phyloP scores from a whole-genome alignment of 2,797 vertebrate species.

The Apodemus agrarius region DNA sequence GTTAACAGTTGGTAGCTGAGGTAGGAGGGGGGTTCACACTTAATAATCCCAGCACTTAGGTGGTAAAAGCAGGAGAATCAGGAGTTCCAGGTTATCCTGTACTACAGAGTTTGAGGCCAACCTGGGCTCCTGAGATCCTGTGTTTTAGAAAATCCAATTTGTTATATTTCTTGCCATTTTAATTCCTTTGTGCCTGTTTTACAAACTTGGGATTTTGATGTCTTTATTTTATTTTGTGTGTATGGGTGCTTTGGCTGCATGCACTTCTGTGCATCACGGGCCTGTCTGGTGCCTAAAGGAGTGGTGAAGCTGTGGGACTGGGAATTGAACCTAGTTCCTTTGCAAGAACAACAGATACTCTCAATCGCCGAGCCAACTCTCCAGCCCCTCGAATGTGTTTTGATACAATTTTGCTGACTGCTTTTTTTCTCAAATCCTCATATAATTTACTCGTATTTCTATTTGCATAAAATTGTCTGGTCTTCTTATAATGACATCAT shows the following conservation, averaged over 20 bases:
- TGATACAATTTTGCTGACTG: not conserved
- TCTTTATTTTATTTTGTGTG: not conserved
- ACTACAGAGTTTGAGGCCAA: not conserved
- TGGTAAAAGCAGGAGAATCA: not conserved
- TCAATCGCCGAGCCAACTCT: not conserved
- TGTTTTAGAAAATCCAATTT: not conserved
- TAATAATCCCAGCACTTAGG: not conserved
- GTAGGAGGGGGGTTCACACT: not conserved
- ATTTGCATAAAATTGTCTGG: not conserved
- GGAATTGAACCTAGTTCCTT: not conserved
- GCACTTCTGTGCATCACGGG: not conserved
- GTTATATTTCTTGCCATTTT: conserved; percentile 4
- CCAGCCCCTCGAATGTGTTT: not conserved
- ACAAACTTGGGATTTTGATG: not conserved
- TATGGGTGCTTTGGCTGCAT: not conserved
- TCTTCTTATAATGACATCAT: not conserved
- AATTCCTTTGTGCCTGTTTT: not conserved
- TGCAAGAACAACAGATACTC: not conserved
- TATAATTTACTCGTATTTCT: not conserved
- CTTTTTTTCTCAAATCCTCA: not conserved
- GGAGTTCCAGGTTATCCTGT: not conserved
- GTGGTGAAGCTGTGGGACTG: not conserved
- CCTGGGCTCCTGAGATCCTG: not conserved
- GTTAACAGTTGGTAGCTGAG: not conserved
- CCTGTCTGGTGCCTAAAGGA: not conserved